A percentile compares a stretch with the other conserved stretches of the same genome.
phyloP scores from a whole-genome alignment of 2,797 vertebrate genomes.

The Sardinella longiceps region DNA sequence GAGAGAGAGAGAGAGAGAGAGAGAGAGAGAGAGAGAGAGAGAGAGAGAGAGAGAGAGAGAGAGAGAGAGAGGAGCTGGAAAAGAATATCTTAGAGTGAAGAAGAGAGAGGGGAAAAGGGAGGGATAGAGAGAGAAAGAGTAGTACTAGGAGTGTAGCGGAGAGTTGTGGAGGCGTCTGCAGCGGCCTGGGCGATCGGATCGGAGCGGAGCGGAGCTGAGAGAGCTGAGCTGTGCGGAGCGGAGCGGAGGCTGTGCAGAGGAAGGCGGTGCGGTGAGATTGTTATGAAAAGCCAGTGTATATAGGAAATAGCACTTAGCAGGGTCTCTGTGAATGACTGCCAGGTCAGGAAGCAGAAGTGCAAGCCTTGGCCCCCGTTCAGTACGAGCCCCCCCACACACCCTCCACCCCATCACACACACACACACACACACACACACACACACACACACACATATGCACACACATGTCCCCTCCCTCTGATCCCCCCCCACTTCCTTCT shows the following conservation, averaged over 20 bases:
- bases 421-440: neutral
- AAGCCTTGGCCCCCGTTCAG: slow-evolving; percentile 85
- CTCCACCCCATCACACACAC: neutral
- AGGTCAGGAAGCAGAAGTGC: slow-evolving; percentile 91
- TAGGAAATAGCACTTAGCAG: slow-evolving; percentile 91
- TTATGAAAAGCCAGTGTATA: slow-evolving; percentile 89
- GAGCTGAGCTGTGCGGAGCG: neutral
- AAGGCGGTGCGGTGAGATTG: slow-evolving; percentile 87
- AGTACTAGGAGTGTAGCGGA: neutral
- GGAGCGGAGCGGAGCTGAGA: too few species aligned
- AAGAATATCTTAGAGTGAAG: neutral
- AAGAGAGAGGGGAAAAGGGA: neutral
- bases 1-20: neutral
- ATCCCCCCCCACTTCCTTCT: neutral
- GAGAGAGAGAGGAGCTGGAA: neutral
- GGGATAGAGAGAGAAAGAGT: neutral
- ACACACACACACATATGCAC: neutral
- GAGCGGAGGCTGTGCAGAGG: slow-evolving; percentile 54
- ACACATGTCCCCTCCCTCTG: neutral
- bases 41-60: neutral
- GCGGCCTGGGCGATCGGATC: neutral
- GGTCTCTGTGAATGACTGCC: slow-evolving; percentile 88
- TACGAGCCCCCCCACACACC: slow-evolving; percentile 67
- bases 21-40: slow-evolving; percentile 24
- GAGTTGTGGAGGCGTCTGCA: neutral